Evolutionary conservation across 2,888 invertebrate species (phyloP), one percentile per base, ranked within the genome.

Genomic region (Serrognathus titanus): DNA sequence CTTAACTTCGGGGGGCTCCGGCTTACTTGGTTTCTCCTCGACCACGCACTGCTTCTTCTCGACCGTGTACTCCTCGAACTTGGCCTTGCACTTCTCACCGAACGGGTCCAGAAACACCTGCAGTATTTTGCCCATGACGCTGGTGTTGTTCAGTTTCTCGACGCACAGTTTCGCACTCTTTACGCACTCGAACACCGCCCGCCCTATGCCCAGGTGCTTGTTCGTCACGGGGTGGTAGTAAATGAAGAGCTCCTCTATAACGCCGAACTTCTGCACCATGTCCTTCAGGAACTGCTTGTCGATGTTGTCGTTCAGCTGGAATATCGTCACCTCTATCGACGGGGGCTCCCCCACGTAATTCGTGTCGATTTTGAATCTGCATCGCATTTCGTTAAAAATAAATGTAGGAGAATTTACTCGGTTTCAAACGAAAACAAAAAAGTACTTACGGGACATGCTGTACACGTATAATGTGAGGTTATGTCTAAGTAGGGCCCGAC

Each of bases 271-370:
- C 67, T 88, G 88, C 71, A 93, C 85, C 86, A 94, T 88, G 65
- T 92, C 91, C 38, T 86, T 82, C 55, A 99, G 82, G 81, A 98
- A 98, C 64, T 88, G 87, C 73, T 88, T 88, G 77, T 97, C 95
- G 66, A 98, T 96, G 79, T 99, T 99, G 80, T 99, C 98, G 81
- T 99, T 99, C 40, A 99, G 80, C 77, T 98, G 97, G 68, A 88
- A 89, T 74, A 99, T 89, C 12, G 96, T 95, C 48, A 99, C 92
- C 83, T 99, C 98, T 48, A 95, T 81, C 2, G 93, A 89, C 6
- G 97, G 97, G 36, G 97, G 97, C 61, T 85, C 88, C 6, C 97
- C 97, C 53, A 97, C 88, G 79, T 97, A 99, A 77, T 96, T 89
- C 53, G 86, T 82, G 79, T 99, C 98, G 76, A 97, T 95, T 84